phyloP scores from a whole-genome alignment of 2,888 invertebrate genomes.

The Neoaliturus tenellus region DNA sequence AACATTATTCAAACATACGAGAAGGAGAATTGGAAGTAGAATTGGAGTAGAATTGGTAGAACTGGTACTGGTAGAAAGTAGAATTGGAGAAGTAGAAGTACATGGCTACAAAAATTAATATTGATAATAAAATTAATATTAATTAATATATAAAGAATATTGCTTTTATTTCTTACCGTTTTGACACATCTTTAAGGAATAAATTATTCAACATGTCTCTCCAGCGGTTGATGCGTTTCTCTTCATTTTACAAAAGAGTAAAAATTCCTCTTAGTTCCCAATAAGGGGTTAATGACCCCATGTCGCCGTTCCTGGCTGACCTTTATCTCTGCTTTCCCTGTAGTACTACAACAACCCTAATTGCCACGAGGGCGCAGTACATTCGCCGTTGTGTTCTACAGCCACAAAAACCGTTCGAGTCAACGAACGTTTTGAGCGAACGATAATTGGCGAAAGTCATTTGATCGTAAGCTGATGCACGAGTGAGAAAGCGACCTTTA shows the following conservation, averaged over 20 bases:
- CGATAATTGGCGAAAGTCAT: constrained; percentile 10
- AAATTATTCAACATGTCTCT: neutral
- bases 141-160: no score
- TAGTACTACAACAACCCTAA: neutral
- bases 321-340: neutral
- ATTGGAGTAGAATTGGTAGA: no score
- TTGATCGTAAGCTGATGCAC: neutral
- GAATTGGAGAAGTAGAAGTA: no score
- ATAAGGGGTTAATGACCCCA: neutral
- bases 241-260: neutral
- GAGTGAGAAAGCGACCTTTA: neutral
- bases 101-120: no score
- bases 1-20: no score
- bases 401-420: neutral
- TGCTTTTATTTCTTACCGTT: neutral
- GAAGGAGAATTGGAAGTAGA: no score
- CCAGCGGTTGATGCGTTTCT: neutral
- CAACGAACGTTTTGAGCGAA: neutral
- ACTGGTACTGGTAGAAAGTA: no score
- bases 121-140: no score
- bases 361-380: neutral
- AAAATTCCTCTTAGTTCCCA: neutral
- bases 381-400: no score
- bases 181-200: neutral
- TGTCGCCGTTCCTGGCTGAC: neutral